Evolutionary conservation across 2,888 invertebrate species (phyloP).

Genomic region (Habrosyne pyritoides): DNA sequence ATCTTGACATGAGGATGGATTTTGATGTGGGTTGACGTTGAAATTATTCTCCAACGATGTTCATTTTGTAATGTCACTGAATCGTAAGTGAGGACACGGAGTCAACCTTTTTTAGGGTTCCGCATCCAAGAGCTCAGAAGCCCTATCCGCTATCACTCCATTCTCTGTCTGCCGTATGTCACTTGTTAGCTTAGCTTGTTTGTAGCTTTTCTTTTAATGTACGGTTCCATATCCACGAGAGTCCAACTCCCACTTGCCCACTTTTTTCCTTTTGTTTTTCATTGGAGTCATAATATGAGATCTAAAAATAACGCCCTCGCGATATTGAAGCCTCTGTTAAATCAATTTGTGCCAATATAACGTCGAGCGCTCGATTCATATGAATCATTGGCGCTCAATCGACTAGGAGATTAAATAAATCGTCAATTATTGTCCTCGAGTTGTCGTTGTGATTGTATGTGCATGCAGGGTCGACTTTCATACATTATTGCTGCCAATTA

Average conservation of each 20-base stretch:
- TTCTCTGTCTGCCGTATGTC: too few species aligned
- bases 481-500: constrained; percentile 51
- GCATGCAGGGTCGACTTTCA: constrained; percentile 44
- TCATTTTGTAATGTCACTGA: constrained; percentile 57
- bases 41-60: constrained; percentile 43
- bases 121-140: too few species aligned
- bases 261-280: background rate
- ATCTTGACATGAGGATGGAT: constrained; percentile 43
- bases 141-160: too few species aligned
- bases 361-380: constrained; percentile 41
- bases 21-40: constrained; percentile 71
- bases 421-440: constrained; percentile 49
- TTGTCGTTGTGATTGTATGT: constrained; percentile 35
- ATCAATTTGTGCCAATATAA: constrained; percentile 64
- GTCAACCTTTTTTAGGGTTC: too few species aligned
- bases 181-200: too few species aligned
- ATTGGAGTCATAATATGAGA: background rate
- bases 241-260: too few species aligned
- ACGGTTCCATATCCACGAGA: too few species aligned
- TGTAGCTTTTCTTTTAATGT: too few species aligned
- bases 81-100: constrained; percentile 52
- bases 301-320: background rate
- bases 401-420: constrained; percentile 62
- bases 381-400: constrained; percentile 64
- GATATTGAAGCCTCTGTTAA: constrained; percentile 44